Percentiles rank a stretch among this genome's conserved stretches.
These are phyloP conservation scores for Tenualosa ilisha DNA, from an alignment of 2,797 vertebrate genomes.

Conservation along the genomic window DNA sequence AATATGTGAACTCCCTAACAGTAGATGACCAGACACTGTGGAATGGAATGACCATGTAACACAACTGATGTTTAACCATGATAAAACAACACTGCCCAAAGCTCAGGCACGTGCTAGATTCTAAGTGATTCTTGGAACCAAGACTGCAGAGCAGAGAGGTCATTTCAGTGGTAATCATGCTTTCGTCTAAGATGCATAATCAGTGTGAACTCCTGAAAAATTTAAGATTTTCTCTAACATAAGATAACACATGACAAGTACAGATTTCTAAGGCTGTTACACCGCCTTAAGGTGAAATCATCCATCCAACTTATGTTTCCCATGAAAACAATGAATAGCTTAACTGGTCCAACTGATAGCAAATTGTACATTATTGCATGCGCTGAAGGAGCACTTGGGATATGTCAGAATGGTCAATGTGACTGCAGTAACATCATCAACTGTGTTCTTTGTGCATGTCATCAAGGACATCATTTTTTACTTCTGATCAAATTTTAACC, in stretches of 20 bases:
- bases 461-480: neutral
- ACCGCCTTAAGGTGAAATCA: neutral
- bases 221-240: neutral
- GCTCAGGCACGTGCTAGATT: neutral
- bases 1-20: neutral
- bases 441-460: neutral
- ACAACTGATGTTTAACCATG: neutral
- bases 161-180: neutral
- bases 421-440: neutral
- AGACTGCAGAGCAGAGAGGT: neutral
- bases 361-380: too few relatives aligned
- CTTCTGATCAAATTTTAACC: conserved; percentile 15
- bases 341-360: too few relatives aligned
- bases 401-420: neutral
- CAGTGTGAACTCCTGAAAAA: conserved; percentile 12
- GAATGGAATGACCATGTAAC: neutral
- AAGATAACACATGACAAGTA: neutral
- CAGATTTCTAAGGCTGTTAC: neutral
- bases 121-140: neutral
- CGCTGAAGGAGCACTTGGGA: neutral
- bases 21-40: neutral
- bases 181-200: neutral
- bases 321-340: neutral
- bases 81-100: neutral
- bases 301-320: neutral